Base-by-base conservation (phyloP, 2,888 invertebrate species). In the Nyleta sp. region DNA sequence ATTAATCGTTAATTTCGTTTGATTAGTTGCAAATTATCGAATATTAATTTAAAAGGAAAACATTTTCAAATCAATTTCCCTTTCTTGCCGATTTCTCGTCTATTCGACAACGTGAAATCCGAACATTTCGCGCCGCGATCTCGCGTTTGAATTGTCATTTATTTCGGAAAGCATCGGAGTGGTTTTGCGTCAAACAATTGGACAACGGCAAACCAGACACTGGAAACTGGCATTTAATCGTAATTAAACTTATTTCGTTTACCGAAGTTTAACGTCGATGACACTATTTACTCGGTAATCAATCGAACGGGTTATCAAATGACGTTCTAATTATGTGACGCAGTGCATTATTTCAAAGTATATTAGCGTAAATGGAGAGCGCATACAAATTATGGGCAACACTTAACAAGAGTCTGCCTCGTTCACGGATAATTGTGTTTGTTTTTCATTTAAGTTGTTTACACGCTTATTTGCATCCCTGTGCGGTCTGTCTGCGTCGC, bases 361-460 rank as follows among this genome's bases (percentile, higher is more conserved):
- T 65, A 67, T 72, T 60, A 65, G 46, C 46, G 40, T 46, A 71
- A 71, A 64, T 67, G 42, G 65, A 77, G 65, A 60, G 65, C 40
- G 55, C 40, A 64, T 18, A 46, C 62, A 64, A 68, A 48, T 68
- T 60, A 55, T 57, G 57, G 11, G 7, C 52, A n/a, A 31, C 55
- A 38, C 44, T 59, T 44, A 40, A 48, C 50, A 8, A 60, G 60
- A 53, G 55, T 65, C 59, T 52, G 77, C 77, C 65, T 75, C 76
- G 71, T 59, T 71, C 38, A 72, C 70, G 76, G 81, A 82, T 89
- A 87, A 88, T 89, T 88, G 84, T 84, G 85, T 89, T 88, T 89
- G 86, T 85, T 86, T 87, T 87, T 83, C 86, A 87, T 88, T 87
- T 84, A 86, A 88, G 85, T 87, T 87, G 87, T 88, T 88, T 87